These are phyloP conservation scores for Byasa hedistus DNA, from an alignment of 2,888 invertebrate genomes.

Conservation along the genomic window DNA sequence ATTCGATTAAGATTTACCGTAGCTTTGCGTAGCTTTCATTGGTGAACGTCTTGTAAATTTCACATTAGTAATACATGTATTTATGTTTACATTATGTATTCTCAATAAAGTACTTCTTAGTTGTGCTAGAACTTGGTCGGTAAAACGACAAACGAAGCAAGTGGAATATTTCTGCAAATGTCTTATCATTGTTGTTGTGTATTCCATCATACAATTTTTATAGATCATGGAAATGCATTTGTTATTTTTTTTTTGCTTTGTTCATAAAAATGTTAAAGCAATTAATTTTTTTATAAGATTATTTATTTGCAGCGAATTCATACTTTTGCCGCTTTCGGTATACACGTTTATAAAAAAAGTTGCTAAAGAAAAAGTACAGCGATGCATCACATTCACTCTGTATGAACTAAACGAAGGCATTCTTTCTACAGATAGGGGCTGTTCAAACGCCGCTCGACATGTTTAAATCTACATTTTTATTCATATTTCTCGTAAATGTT, in stretches of 20 bases:
- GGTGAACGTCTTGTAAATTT: not conserved
- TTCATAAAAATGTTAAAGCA: not conserved
- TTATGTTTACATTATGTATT: not conserved
- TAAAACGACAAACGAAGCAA: not conserved
- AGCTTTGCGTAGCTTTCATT: not conserved
- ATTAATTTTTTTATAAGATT: not conserved
- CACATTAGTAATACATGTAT: no score
- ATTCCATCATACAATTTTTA: not conserved
- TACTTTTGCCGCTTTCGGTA: not conserved
- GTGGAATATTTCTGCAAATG: not conserved
- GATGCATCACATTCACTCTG: not conserved
- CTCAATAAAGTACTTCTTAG: not conserved
- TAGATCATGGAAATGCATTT: not conserved
- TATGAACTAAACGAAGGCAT: not conserved
- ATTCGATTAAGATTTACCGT: conserved; percentile 19
- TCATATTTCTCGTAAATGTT: not conserved
- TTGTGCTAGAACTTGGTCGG: no score
- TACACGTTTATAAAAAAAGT: not conserved
- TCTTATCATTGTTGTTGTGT: not conserved
- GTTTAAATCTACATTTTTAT: not conserved
- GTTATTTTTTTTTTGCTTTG: not conserved
- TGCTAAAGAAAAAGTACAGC: not conserved
- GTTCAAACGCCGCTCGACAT: not conserved
- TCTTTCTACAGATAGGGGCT: not conserved
- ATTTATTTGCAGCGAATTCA: not conserved